These are phyloP conservation scores for Radopholus similis DNA, from an alignment of 1,140 invertebrate species.

Conservation along the genomic window DNA sequence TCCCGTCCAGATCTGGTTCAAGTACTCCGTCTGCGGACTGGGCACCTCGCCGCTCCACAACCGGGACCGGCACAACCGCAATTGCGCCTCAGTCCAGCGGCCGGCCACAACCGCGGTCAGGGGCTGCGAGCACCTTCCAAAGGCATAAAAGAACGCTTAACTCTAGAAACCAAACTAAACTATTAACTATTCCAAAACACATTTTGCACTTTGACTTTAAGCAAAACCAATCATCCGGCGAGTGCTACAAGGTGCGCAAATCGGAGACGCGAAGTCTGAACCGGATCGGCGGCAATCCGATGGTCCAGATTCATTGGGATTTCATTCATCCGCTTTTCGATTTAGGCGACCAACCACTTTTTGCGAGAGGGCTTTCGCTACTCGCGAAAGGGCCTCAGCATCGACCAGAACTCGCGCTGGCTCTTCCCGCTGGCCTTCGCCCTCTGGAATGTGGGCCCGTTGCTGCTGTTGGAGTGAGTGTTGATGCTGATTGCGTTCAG, in stretches of 20 bases:
- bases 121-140: no score
- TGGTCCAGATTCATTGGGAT: background rate
- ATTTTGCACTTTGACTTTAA: background rate
- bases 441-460: slow-evolving; percentile 51
- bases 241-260: background rate
- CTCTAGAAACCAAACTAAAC: no score
- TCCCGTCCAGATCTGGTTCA: background rate
- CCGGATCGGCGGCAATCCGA: no score
- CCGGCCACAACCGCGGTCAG: background rate
- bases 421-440: slow-evolving; percentile 44
- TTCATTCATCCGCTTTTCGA: slow-evolving; percentile 4
- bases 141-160: no score
- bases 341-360: slow-evolving; percentile 20
- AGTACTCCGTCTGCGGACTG: background rate
- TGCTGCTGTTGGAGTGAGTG: no score
- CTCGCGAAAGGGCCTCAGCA: slow-evolving; percentile 46
- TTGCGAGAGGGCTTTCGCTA: slow-evolving; percentile 38
- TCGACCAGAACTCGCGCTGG: slow-evolving; percentile 46
- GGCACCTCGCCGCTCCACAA: background rate
- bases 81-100: background rate
- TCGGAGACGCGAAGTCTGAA: background rate
- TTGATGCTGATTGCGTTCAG: no score
- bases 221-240: background rate
- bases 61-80: background rate
- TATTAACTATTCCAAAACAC: no score